Evolutionary conservation across 2,113 vertebrate species (phyloP).

Genomic region (Ophthalmotilapia sp.): DNA sequence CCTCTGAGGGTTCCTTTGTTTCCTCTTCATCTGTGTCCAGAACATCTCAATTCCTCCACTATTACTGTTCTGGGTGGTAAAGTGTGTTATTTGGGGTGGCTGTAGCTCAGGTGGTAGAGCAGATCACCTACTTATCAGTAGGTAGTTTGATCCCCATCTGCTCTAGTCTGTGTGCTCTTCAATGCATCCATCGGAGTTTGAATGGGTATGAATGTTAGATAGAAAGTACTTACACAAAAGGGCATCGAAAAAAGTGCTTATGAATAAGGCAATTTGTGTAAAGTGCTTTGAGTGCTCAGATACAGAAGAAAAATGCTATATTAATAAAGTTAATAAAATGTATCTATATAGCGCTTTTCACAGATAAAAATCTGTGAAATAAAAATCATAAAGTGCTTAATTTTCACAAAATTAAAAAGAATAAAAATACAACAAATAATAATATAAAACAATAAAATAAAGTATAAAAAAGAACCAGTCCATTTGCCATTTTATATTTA

Average conservation of each 20-base stretch:
- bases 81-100: background rate
- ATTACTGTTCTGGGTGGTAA: background rate
- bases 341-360: background rate
- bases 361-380: background rate
- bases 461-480: background rate
- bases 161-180: background rate
- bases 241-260: background rate
- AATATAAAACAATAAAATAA: background rate
- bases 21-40: background rate
- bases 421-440: background rate
- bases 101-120: background rate
- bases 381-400: background rate
- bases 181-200: background rate
- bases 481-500: background rate
- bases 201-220: background rate
- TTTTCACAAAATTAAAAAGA: background rate
- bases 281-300: background rate
- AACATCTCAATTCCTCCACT: background rate
- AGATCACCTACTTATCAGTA: background rate
- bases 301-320: background rate
- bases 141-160: background rate
- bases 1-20: background rate
- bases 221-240: background rate
- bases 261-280: background rate
- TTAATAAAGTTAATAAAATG: background rate